phyloP scores from a whole-genome alignment of 2,888 invertebrate species.

The Augochlorella aurata region DNA sequence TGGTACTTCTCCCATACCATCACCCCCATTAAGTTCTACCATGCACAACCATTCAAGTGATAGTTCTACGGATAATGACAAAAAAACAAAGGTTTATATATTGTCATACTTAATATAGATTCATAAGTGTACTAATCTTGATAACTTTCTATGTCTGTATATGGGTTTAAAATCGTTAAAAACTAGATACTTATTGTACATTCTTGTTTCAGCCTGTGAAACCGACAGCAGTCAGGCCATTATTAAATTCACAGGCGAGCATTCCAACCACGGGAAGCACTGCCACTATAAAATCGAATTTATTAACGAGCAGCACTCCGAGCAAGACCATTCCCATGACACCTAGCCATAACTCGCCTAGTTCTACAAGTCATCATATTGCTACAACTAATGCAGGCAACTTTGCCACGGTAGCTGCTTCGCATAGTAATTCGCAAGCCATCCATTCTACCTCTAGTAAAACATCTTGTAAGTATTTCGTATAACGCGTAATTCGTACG shows the following conservation, averaged over 20 bases:
- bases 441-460: slow-evolving; percentile 81
- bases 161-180: background rate
- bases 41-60: slow-evolving; percentile 91
- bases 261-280: slow-evolving; percentile 84
- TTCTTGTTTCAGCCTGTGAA: slow-evolving; percentile 88
- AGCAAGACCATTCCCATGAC: slow-evolving; percentile 84
- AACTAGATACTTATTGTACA: slow-evolving; percentile 7
- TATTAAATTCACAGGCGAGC: slow-evolving; percentile 84
- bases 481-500: background rate
- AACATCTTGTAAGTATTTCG: slow-evolving; percentile 79
- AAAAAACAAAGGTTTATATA: slow-evolving; percentile 84
- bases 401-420: slow-evolving; percentile 87
- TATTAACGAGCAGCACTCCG: slow-evolving; percentile 82
- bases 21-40: slow-evolving; percentile 84
- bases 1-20: slow-evolving; percentile 91
- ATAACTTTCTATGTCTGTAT: background rate
- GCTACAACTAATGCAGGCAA: slow-evolving; percentile 82
- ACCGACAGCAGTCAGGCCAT: slow-evolving; percentile 88
- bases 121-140: background rate
- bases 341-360: slow-evolving; percentile 83
- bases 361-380: slow-evolving; percentile 80
- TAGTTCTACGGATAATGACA: slow-evolving; percentile 88
- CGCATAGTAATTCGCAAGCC: slow-evolving; percentile 80
- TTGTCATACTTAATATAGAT: slow-evolving; percentile 44
- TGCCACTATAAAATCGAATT: slow-evolving; percentile 83